phyloP scores from a whole-genome alignment of 1,140 invertebrate genomes.

The Grapholita molesta region DNA sequence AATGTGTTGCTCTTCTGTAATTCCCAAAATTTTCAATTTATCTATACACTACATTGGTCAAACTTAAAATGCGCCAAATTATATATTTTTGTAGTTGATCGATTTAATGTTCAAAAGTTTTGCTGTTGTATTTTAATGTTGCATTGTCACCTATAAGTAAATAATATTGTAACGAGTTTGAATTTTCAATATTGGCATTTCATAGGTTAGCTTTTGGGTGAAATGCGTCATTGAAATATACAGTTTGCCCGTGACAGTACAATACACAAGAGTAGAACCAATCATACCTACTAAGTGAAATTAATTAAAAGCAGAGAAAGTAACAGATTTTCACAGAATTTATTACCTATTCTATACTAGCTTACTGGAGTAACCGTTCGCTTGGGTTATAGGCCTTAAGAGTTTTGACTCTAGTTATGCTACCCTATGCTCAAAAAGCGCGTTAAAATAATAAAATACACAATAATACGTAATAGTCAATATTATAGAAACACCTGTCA shows the following conservation, averaged over 20 bases:
- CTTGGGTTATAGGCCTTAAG: not conserved
- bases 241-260: not conserved
- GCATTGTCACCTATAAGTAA: not conserved
- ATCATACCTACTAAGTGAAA: not conserved
- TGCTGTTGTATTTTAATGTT: slow-evolving; percentile 27
- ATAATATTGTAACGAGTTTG: not conserved
- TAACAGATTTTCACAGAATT: slow-evolving; percentile 15
- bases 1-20: not conserved
- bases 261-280: slow-evolving; percentile 1
- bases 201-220: not conserved
- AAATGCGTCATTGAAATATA: not conserved
- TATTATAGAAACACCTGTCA: not conserved
- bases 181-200: slow-evolving; percentile 9
- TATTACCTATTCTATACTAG: not conserved
- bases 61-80: slow-evolving; percentile 56
- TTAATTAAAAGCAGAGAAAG: not conserved
- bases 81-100: slow-evolving; percentile 72
- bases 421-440: not conserved
- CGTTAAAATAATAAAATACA: not conserved
- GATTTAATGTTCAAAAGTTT: slow-evolving; percentile 53
- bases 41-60: slow-evolving; percentile 54
- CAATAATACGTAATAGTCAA: not conserved
- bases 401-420: not conserved
- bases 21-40: slow-evolving; percentile 18
- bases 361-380: not conserved